Evolutionary conservation across 2,113 vertebrate genomes (phyloP), one percentile per base, ranked within the genome.

Genomic region (Gallinago media): DNA sequence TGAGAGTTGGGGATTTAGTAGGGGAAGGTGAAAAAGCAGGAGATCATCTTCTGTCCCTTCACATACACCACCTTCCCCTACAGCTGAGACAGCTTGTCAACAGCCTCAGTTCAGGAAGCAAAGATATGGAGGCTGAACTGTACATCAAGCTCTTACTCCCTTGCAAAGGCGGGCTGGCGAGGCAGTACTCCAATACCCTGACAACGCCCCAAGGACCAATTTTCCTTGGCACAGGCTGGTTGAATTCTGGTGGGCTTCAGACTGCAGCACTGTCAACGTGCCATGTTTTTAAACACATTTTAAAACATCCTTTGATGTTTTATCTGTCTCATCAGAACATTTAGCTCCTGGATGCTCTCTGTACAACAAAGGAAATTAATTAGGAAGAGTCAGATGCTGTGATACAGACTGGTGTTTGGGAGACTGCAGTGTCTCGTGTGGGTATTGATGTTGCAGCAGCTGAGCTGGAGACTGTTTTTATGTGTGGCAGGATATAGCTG

Each of bases 301-400:
- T 82, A 86, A 91, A 94, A 80, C 31, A 70, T 63, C n/a, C 34
- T 85, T 63, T 55, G 77, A 73, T 80, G 95, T 46, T 82, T 97
- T 94, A 89, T 95, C 94, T 95, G 40, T 97, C 94, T 96, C 94
- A 95, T 97, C 91, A 96, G 80, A 96, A 97, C 96, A 97, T 97
- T 97, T 97, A 97, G 80, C 66, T 95, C 61, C 85, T 89, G 50
- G 79, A 94, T 91, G 66, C 56, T 94, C 66, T 90, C 85, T 89
- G 63, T 56, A 47, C 49, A 73, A 95, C 79, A 96, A 94, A 93
- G 83, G 89, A 96, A 97, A 97, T 94, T 96, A 98, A 97, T 97
- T 98, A 96, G 86, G 29, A 94, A 91, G 91, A 97, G 67, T 87
- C 79, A 93, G 85, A 82, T 85, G 95, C 96, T 75, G 70, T 40